Conservation (phyloP, 2,113 vertebrate species). For the Limnothrissa miodon region DNA sequence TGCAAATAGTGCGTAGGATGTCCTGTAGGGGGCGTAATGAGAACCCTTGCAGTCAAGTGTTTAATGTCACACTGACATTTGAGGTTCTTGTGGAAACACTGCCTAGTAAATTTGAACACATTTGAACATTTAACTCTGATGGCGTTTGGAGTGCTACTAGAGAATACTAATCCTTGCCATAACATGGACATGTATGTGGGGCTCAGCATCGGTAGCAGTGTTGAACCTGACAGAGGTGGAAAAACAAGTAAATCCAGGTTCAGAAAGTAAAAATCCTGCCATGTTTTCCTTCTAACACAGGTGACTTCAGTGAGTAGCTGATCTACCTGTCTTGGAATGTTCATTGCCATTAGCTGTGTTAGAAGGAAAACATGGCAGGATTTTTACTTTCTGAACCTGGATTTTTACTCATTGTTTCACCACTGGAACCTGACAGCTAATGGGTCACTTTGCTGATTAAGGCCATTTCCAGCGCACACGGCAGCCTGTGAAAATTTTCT, state of each 20-base stretch:
- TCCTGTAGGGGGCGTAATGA: background rate
- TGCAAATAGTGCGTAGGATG: background rate
- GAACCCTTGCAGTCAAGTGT: slow-evolving; percentile 1
- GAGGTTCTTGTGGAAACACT: background rate
- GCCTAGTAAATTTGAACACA: background rate
- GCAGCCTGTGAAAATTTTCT: background rate
- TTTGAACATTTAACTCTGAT: background rate
- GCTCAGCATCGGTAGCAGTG: background rate
- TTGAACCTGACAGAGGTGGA: background rate
- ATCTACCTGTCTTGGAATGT: too few species aligned
- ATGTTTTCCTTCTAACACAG: too few species aligned
- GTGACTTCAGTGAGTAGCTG: too few species aligned
- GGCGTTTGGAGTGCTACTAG: background rate
- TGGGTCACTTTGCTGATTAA: background rate
- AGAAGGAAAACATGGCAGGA: too few species aligned
- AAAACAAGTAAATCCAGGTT: too few species aligned
- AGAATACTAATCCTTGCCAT: background rate
- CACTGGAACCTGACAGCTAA: too few species aligned
- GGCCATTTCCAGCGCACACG: background rate
- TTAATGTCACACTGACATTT: background rate
- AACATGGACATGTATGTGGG: background rate
- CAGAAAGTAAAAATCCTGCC: too few species aligned
- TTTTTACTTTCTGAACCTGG: too few species aligned
- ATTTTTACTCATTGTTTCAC: too few species aligned
- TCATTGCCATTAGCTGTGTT: too few species aligned